Evolutionary conservation across 2,113 vertebrate species (phyloP), one percentile per base, ranked within the genome.

Genomic region (Mesocricetus auratus): DNA sequence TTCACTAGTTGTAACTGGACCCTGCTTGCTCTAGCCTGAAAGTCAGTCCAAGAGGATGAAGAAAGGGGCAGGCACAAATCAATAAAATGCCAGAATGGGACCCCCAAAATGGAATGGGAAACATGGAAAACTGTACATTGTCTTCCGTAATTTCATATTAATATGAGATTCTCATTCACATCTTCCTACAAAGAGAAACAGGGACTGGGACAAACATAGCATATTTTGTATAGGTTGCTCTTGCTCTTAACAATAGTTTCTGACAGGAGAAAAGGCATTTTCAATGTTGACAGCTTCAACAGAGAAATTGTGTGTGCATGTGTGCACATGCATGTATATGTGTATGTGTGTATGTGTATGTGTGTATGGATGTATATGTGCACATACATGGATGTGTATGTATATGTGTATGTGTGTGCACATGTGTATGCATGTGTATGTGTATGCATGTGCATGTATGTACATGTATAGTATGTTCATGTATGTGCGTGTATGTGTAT

Each of bases 21-120:
- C 97, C 92, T 97, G 97, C 97, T 98, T 98, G 96, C 91, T 98
- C 93, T 98, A 98, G 97, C 98, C 98, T 98, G 98, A 98, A 99
- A 98, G 98, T 98, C 98, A 98, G 97, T 91, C 92, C 85, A 95
- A 96, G 78, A 95, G 69, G 94, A 82, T 89, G 91, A 98, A 98
- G 97, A 93, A 98, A 98, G 90, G 94, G 95, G 94, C 95, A 96
- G 86, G 96, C 36, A 89, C 66, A 98, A 95, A 97, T 97, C 93
- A 91, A 97, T 94, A 95, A 98, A 98, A 90, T 95, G 95, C 90
- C 95, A 98, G 91, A 96, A 94, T 71, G 77, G 58, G 97, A 93
- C 97, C 93, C 74, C 7, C 31, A 60, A 39, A 33, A 24, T 31
- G 45, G 19, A 81, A 86, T 3, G 85, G 71, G 58, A 47, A 97